Percentiles rank a stretch among this genome's conserved stretches.
These are phyloP conservation scores for Luscinia megarhynchos DNA, from an alignment of 2,797 vertebrate species.

Conservation along the genomic window DNA sequence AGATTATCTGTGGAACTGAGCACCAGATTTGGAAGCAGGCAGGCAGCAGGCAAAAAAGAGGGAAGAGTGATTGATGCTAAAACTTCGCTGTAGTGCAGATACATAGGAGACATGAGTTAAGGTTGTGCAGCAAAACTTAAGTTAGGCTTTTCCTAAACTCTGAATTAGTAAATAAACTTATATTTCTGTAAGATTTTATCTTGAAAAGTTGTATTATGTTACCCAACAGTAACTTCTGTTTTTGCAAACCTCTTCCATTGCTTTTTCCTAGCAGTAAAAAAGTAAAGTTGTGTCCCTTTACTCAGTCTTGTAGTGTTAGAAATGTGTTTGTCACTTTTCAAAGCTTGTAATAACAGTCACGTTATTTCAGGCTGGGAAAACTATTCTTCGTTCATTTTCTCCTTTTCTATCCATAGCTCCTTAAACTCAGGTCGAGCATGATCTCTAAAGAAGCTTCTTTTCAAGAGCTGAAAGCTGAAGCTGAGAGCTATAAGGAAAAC, in stretches of 20 bases:
- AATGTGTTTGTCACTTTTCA: background rate
- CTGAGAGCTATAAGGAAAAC: slow-evolving; percentile 78
- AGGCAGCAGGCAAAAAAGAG: background rate
- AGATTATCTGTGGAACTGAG: background rate
- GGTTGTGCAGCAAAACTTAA: background rate
- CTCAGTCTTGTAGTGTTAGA: background rate
- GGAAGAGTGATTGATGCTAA: background rate
- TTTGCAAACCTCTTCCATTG: background rate
- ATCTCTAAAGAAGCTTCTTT: slow-evolving; percentile 76
- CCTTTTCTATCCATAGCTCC: slow-evolving; percentile 66
- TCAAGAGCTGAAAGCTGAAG: slow-evolving; percentile 78
- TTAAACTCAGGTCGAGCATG: slow-evolving; percentile 75
- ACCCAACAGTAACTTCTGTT: background rate
- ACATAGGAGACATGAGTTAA: background rate
- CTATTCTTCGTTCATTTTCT: background rate
- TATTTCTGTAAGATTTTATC: background rate
- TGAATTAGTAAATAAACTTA: background rate
- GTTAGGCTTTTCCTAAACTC: background rate
- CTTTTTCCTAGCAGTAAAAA: background rate
- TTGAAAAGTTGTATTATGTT: background rate
- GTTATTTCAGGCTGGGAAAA: background rate
- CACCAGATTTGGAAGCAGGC: background rate
- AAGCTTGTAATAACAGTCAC: background rate
- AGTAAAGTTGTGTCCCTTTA: background rate
- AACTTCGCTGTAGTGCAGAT: background rate